A percentile compares a stretch with the other conserved stretches of the same genome.
Conservation (phyloP, 2,888 invertebrate genomes). For the Trissolcus brochymenae region DNA sequence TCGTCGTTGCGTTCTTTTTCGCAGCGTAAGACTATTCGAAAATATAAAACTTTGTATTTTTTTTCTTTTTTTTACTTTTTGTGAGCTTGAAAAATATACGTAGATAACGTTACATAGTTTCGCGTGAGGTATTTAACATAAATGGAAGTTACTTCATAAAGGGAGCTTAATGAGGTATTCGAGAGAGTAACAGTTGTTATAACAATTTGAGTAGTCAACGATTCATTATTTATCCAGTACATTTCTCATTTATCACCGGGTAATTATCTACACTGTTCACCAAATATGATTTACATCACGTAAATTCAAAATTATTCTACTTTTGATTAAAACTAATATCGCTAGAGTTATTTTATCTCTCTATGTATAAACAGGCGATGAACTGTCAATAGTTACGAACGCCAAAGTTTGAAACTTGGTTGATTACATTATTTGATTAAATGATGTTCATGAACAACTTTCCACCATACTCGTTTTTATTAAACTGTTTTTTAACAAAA, state of each 20-base stretch:
- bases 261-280: slow-evolving; percentile 52
- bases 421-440: too few relatives aligned
- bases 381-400: slow-evolving; percentile 27
- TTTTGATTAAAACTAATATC: slow-evolving; percentile 49
- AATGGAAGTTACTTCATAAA: slow-evolving; percentile 25
- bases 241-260: slow-evolving; percentile 51
- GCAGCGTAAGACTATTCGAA: slow-evolving; percentile 49
- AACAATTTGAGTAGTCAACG: slow-evolving; percentile 47
- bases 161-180: slow-evolving; percentile 36
- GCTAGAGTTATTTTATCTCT: slow-evolving; percentile 36
- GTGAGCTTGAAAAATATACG: slow-evolving; percentile 54
- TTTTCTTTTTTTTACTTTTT: slow-evolving; percentile 41
- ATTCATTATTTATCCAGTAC: slow-evolving; percentile 51
- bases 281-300: slow-evolving; percentile 51
- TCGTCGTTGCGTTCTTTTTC: slow-evolving; percentile 39
- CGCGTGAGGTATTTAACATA: slow-evolving; percentile 26
- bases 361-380: slow-evolving; percentile 36
- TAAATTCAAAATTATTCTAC: slow-evolving; percentile 45
- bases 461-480: too few relatives aligned
- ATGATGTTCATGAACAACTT: too few relatives aligned
- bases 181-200: slow-evolving; percentile 44
- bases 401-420: neutral
- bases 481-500: too few relatives aligned
- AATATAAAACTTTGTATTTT: slow-evolving; percentile 44
- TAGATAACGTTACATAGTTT: slow-evolving; percentile 32